phyloP scores from a whole-genome alignment of 1,140 invertebrate species.

The Tyrophagus putrescentiae region DNA sequence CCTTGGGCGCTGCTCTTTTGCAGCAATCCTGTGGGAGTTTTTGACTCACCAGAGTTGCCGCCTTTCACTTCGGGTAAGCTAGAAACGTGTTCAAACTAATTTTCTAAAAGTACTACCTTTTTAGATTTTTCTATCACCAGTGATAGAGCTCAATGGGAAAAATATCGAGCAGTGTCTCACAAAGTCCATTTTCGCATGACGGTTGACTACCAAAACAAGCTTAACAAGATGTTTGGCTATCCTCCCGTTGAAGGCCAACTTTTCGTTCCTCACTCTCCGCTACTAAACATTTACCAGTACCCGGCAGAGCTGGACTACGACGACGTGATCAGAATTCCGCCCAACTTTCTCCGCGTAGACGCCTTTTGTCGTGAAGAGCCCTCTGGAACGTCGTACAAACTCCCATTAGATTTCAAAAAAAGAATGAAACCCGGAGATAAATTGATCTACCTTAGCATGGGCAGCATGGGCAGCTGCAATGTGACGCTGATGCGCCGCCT shows the following conservation, averaged over 20 bases:
- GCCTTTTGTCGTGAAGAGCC: slow-evolving; percentile 1
- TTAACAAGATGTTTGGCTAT: background rate
- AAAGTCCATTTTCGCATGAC: background rate
- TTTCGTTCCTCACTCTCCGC: slow-evolving; percentile 8
- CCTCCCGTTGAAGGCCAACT: background rate
- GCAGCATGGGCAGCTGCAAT: slow-evolving; percentile 24
- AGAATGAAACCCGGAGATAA: slow-evolving; percentile 3
- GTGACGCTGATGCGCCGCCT: slow-evolving; percentile 6
- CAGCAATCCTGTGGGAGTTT: slow-evolving; percentile 1
- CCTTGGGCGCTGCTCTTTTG: slow-evolving; percentile 4
- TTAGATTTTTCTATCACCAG: no score
- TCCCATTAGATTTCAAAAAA: background rate
- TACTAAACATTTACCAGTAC: slow-evolving; percentile 20
- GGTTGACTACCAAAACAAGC: background rate
- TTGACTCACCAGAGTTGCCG: background rate
- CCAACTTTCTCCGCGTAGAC: background rate
- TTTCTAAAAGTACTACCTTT: background rate
- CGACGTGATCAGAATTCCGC: slow-evolving; percentile 8
- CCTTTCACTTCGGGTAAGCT: slow-evolving; percentile 4
- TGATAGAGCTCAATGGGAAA: background rate
- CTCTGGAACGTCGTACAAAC: background rate
- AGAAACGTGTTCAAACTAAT: background rate
- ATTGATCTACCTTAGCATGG: slow-evolving; percentile 20
- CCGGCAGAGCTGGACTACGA: slow-evolving; percentile 20
- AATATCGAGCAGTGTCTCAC: background rate